Conservation (phyloP, 2,113 vertebrate genomes). For the Plotosus lineatus region DNA sequence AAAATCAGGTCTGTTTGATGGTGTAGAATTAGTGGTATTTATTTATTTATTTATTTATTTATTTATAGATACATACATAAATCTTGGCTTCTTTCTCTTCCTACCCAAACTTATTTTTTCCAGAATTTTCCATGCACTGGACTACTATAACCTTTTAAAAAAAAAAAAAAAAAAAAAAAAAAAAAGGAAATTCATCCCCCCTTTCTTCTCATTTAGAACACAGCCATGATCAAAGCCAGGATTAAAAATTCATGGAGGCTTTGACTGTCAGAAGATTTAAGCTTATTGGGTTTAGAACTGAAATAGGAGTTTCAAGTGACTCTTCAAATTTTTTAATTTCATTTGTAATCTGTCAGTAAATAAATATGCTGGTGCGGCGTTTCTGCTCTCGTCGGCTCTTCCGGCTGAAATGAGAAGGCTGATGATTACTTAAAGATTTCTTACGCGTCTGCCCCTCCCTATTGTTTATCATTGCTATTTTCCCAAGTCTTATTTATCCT, state of each 20-base stretch:
- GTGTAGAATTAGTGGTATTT: slow-evolving; percentile 20
- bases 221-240: slow-evolving; percentile 71
- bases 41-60: not conserved
- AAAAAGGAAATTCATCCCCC: slow-evolving; percentile 58
- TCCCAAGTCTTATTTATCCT: not conserved
- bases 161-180: too few species aligned
- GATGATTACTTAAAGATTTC: slow-evolving; percentile 13
- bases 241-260: slow-evolving; percentile 69
- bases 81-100: not conserved
- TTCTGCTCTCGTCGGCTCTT: slow-evolving; percentile 51
- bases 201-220: slow-evolving; percentile 59
- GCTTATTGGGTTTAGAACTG: slow-evolving; percentile 75
- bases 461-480: not conserved
- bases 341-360: slow-evolving; percentile 72
- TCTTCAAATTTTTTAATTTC: slow-evolving; percentile 70
- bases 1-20: slow-evolving; percentile 26
- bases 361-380: slow-evolving; percentile 57
- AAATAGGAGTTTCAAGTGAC: slow-evolving; percentile 71
- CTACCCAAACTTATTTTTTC: not conserved
- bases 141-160: slow-evolving; percentile 56
- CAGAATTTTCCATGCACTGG: slow-evolving; percentile 18
- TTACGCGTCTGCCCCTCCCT: slow-evolving; percentile 19
- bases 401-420: slow-evolving; percentile 36
- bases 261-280: slow-evolving; percentile 73
- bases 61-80: not conserved